Evolutionary conservation across 2,888 invertebrate genomes (phyloP).

Genomic region (Volucella bombylans): DNA sequence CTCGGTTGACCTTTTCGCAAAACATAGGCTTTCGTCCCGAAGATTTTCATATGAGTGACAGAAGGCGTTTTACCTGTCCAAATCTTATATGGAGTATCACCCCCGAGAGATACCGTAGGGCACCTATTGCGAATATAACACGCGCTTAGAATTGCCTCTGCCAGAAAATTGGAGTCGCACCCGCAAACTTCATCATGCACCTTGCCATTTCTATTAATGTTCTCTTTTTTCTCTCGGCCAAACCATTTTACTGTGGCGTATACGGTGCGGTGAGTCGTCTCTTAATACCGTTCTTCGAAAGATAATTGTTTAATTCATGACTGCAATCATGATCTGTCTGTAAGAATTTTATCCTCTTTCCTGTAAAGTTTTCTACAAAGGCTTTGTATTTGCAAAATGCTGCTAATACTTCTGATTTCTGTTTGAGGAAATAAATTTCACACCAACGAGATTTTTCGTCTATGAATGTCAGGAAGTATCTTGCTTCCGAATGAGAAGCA

Average conservation of each 20-base stretch:
- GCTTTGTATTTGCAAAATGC: too few relatives aligned
- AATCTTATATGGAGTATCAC: constrained; percentile 46
- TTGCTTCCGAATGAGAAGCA: constrained; percentile 60
- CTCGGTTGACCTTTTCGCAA: constrained; percentile 54
- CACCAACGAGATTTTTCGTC: constrained; percentile 57
- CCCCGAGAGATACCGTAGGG: constrained; percentile 31
- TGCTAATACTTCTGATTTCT: too few relatives aligned
- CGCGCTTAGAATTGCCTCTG: constrained; percentile 59
- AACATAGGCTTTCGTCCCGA: constrained; percentile 29
- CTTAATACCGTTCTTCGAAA: too few relatives aligned
- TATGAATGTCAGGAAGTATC: constrained; percentile 70
- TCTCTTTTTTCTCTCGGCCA: constrained; percentile 6
- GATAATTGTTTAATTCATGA: too few relatives aligned
- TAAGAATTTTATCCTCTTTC: too few relatives aligned
- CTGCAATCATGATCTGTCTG: too few relatives aligned
- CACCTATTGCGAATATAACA: constrained; percentile 48
- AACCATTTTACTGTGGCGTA: too few relatives aligned
- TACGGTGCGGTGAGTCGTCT: too few relatives aligned
- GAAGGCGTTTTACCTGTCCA: constrained; percentile 51
- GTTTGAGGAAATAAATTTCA: too few relatives aligned
- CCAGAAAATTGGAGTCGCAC: constrained; percentile 62
- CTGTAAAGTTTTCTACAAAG: too few relatives aligned
- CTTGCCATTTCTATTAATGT: constrained; percentile 48
- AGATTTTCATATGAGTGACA: constrained; percentile 31
- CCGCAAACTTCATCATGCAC: constrained; percentile 1